phyloP scores from a whole-genome alignment of 2,113 vertebrate genomes.

The Cyphomyrus plagiostoma region DNA sequence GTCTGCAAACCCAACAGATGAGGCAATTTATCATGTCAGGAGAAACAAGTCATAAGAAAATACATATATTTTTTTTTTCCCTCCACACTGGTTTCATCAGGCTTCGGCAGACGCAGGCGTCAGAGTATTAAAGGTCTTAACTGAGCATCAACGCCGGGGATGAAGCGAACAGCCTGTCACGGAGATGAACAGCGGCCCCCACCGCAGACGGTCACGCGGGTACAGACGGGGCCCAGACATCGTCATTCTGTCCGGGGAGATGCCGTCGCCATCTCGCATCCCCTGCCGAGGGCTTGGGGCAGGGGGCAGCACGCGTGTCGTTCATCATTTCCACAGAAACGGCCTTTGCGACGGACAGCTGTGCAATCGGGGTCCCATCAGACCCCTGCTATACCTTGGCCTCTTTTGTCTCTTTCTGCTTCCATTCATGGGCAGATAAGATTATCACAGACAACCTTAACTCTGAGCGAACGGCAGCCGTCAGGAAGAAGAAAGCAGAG shows the following conservation, averaged over 20 bases:
- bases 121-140: constrained; percentile 3
- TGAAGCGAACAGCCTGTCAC: not conserved
- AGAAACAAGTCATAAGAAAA: not conserved
- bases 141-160: not conserved
- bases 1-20: not conserved
- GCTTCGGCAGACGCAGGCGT: not conserved
- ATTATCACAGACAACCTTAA: constrained; percentile 76
- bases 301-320: constrained; percentile 52
- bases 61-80: not conserved
- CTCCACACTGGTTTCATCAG: not conserved
- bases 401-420: constrained; percentile 70
- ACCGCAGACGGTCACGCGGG: not conserved
- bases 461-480: constrained; percentile 61
- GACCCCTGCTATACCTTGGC: constrained; percentile 57
- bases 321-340: constrained; percentile 69
- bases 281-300: constrained; percentile 28
- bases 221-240: constrained; percentile 24
- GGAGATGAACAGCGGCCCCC: not conserved
- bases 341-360: constrained; percentile 59
- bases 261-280: constrained; percentile 36
- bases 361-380: constrained; percentile 73
- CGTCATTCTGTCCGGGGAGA: constrained; percentile 35
- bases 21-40: constrained; percentile 4
- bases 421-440: constrained; percentile 77
- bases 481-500: constrained; percentile 54